Base-by-base conservation (phyloP, 2,888 invertebrate species). In the Empis stercorea region DNA sequence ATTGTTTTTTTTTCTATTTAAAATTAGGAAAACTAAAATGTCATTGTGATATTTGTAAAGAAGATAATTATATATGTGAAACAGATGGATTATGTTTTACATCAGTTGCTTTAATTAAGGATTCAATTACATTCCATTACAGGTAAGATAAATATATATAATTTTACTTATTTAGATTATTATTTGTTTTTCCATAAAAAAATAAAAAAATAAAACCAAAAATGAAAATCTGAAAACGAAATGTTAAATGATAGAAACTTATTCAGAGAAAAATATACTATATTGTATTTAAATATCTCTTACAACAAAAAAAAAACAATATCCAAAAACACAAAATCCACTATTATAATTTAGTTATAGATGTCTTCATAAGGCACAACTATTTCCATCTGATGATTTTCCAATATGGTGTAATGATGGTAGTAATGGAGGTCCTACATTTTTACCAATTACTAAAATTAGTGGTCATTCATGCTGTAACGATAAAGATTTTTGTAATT, bases 71-170 rank as follows among this genome's bases (percentile, higher is more conserved):
- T 61, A 87, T 87, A 30, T 92, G 92, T 70, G 81, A 81, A 66
- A 92, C 92, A 5, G 88, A 91, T 70, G 92, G 92, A 39, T 84
- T 81, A 63, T 92, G 92, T 66, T 91, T 85, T 61, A 86, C 89
- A 4, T 83, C 88, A 47, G 81, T 84, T 51, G 78, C 77, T 52
- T 63, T 78, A 55, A 75, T 77, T 46, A 78, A 79, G 59, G 80
- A 76, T 43, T 68, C 68, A 45, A 72, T 63, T 43, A 59, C 76
- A 55, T 79, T 80, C 64, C 80, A 81, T 47, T 87, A 84, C 73
- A 83, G 89, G 91, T 91, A 80, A 77, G 76, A 70, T 48, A 61
- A 59, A n/a, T 10, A 40, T 23, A 3, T 27, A 27, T 9, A 27
- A 16, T 11, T n/a, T n/a, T n/a, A n/a, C n/a, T n/a, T n/a, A n/a